Base-by-base conservation (phyloP, 1,140 invertebrate genomes). In the Ooceraea biroi region DNA sequence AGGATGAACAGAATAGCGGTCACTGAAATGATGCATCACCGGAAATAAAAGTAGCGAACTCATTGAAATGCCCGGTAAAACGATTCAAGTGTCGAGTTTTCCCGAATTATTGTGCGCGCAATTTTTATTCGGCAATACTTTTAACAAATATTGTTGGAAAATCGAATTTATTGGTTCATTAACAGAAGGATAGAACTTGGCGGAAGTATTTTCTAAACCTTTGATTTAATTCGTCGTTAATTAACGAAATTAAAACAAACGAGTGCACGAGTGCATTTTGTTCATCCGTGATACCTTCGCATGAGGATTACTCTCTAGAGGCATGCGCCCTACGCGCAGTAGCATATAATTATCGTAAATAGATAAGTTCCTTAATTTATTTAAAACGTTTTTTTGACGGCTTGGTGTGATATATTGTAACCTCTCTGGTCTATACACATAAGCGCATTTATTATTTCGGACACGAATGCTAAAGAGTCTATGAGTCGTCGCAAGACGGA, bases 391-490 rank as follows among this genome's bases (percentile, higher is more conserved):
- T 89, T 88, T 82, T 85, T 83, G 88, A 90, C 89, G 87, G 86
- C 83, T 90, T 86, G 86, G 85, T 91, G 89, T 90, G 87, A 91
- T 91, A 92, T 89, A 90, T 46, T 88, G 83, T 87, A 92, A 90
- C n/a, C n/a, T 69, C 87, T 91, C 86, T 92, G 84, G 83, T 92
- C 91, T 93, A 93, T 93, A 93, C 91, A 94, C 85, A 85, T 91
- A 93, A 94, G 92, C 93, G 93, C 90, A 92, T 93, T 92, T 91
- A 92, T 93, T 93, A 92, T 91, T 89, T 90, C 89, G 89, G 92
- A 91, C 91, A 91, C 88, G 89, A 92, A 92, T 89, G 73, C 90
- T 93, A 92, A 92, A 90, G 84, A 92, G 88, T 91, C 89, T 92
- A 91, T 89, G 76, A 91, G 77, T 88, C 74, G 85, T 89, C 87